These are phyloP conservation scores for Scophthalmus maximus DNA, from an alignment of 2,113 vertebrate species.

Conservation along the genomic window DNA sequence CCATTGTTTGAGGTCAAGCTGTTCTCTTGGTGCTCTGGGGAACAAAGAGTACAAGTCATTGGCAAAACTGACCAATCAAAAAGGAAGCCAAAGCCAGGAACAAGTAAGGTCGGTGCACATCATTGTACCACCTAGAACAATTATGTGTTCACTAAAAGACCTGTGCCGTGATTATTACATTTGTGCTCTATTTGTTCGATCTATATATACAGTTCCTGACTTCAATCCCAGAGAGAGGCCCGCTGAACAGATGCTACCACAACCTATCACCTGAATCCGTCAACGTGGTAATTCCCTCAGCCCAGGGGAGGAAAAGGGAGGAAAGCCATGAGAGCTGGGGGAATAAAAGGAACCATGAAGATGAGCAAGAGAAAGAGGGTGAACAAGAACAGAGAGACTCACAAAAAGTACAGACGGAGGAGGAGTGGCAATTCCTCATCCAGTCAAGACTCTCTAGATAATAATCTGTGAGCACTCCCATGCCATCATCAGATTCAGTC, in stretches of 20 bases:
- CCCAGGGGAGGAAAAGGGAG: background rate
- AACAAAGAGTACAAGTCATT: constrained; percentile 53
- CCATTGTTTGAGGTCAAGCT: constrained; percentile 50
- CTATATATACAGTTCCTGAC: constrained; percentile 47
- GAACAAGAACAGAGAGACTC: constrained; percentile 7
- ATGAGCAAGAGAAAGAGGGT: background rate
- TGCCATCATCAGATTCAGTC: background rate
- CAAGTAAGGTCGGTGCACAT: constrained; percentile 63
- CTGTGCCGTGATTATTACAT: background rate
- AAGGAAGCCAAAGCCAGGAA: constrained; percentile 43
- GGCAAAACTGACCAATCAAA: constrained; percentile 37
- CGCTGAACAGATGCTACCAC: constrained; percentile 43
- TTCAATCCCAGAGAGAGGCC: constrained; percentile 16
- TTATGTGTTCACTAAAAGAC: background rate
- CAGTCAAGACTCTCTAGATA: constrained; percentile 30
- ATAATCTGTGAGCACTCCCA: background rate
- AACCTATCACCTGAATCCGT: constrained; percentile 32
- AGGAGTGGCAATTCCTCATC: constrained; percentile 1
- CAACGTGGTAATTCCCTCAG: constrained; percentile 12
- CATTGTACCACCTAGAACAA: background rate
- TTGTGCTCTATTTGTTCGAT: background rate
- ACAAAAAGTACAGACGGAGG: background rate
- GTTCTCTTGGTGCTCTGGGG: constrained; percentile 49
- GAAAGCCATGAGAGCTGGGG: constrained; percentile 9
- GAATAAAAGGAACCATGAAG: constrained; percentile 18